These are phyloP conservation scores for Heterotis niloticus DNA, from an alignment of 2,113 vertebrate species.

Conservation along the genomic window DNA sequence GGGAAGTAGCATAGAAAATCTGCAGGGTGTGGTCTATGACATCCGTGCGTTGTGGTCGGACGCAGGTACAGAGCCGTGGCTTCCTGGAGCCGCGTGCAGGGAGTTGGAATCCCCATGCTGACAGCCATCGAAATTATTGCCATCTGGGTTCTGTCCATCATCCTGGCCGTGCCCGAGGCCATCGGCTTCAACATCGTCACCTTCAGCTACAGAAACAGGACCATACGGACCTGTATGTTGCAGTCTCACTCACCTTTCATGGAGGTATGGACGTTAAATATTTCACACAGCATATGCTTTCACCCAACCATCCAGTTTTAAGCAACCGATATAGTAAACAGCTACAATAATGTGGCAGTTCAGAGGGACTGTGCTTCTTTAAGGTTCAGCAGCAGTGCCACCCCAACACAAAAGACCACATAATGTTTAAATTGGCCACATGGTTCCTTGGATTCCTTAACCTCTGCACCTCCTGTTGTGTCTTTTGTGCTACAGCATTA, in stretches of 20 bases:
- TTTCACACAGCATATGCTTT: too few relatives aligned
- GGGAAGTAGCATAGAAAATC: neutral
- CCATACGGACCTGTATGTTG: slow-evolving; percentile 79
- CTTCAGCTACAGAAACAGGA: slow-evolving; percentile 66
- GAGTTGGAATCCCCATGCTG: slow-evolving; percentile 85
- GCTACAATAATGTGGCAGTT: neutral
- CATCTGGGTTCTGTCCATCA: slow-evolving; percentile 87
- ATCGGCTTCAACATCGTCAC: slow-evolving; percentile 75
- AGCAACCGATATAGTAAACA: too few relatives aligned
- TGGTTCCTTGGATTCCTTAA: neutral
- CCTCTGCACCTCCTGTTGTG: neutral
- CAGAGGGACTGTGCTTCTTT: neutral
- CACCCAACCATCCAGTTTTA: too few relatives aligned
- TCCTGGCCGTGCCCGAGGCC: slow-evolving; percentile 88
- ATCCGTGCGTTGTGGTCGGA: slow-evolving; percentile 30
- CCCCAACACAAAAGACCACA: neutral
- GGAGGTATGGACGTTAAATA: slow-evolving; percentile 54
- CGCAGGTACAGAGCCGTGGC: slow-evolving; percentile 91
- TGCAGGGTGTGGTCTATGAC: neutral
- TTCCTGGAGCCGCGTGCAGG: slow-evolving; percentile 95
- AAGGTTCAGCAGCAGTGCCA: neutral
- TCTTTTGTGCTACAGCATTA: too few relatives aligned
- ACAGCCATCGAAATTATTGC: slow-evolving; percentile 87
- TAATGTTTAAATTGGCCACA: neutral
- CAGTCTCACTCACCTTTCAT: slow-evolving; percentile 66